Evolutionary conservation across 92 coral and sea anemone species (phyloP).

Genomic region (Bergia puertoricense): DNA sequence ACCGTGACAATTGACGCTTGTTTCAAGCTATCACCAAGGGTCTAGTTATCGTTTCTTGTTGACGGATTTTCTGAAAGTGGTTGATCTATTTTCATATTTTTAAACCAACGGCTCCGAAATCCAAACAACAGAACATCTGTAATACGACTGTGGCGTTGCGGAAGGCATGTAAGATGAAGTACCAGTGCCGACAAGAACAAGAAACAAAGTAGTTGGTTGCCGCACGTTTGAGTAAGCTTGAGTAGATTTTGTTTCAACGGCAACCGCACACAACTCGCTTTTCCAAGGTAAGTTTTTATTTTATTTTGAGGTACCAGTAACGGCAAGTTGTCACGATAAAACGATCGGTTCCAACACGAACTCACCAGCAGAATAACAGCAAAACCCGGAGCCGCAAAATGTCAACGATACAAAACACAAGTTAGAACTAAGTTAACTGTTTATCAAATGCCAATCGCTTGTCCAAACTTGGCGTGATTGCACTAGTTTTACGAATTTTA

Average conservation of each 20-base stretch:
- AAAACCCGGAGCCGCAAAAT: background rate
- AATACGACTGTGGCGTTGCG: background rate
- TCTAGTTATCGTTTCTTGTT: conserved; percentile 8
- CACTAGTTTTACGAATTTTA: background rate
- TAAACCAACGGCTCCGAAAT: background rate
- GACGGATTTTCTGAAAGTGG: background rate
- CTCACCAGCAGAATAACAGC: background rate
- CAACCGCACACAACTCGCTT: background rate
- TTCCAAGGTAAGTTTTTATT: background rate
- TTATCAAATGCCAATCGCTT: no score
- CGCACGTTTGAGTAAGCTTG: background rate
- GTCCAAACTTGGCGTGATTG: background rate
- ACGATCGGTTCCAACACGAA: background rate
- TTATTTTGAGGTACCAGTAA: background rate
- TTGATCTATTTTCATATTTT: conserved; percentile 2
- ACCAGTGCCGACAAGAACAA: background rate
- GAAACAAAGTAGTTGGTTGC: background rate
- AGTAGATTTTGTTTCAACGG: no score
- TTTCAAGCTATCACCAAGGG: background rate
- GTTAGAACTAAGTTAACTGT: background rate
- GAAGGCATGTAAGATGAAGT: conserved; percentile 6
- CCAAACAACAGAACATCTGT: background rate
- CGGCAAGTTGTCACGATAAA: background rate
- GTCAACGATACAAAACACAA: background rate
- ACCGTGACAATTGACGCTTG: conserved; percentile 20